phyloP scores from a whole-genome alignment of 2,113 vertebrate genomes.

The Eonycteris spelaea region DNA sequence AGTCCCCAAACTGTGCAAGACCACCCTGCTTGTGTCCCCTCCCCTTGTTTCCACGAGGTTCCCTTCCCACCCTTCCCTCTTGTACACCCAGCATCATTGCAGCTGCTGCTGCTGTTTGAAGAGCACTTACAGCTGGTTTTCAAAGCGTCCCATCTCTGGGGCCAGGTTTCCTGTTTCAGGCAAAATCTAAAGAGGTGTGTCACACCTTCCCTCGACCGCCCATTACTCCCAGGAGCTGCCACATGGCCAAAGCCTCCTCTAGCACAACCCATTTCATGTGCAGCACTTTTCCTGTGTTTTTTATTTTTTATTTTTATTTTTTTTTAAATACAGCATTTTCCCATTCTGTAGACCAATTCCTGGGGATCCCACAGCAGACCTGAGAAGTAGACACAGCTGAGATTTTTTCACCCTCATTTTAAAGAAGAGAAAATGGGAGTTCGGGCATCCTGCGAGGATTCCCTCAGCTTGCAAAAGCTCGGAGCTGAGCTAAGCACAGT shows the following conservation, averaged over 20 bases:
- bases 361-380: not conserved
- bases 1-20: not conserved
- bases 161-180: not conserved
- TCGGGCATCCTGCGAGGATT: not conserved
- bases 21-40: not conserved
- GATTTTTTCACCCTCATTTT: not conserved
- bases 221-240: not conserved
- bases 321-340: not conserved
- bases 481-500: not conserved
- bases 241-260: not conserved
- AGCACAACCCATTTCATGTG: not conserved
- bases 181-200: not conserved
- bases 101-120: not conserved
- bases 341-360: not conserved
- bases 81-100: not conserved
- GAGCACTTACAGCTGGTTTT: not conserved
- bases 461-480: not conserved
- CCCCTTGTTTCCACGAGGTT: rapidly evolving
- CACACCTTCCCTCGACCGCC: not conserved
- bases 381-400: not conserved
- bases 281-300: not conserved
- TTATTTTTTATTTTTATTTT: not conserved
- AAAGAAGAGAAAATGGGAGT: not conserved
- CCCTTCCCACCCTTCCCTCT: no score
- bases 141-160: not conserved